Evolutionary conservation across 2,888 invertebrate genomes (phyloP), one percentile per base, ranked within the genome.

Genomic region (Phalangium opilio): DNA sequence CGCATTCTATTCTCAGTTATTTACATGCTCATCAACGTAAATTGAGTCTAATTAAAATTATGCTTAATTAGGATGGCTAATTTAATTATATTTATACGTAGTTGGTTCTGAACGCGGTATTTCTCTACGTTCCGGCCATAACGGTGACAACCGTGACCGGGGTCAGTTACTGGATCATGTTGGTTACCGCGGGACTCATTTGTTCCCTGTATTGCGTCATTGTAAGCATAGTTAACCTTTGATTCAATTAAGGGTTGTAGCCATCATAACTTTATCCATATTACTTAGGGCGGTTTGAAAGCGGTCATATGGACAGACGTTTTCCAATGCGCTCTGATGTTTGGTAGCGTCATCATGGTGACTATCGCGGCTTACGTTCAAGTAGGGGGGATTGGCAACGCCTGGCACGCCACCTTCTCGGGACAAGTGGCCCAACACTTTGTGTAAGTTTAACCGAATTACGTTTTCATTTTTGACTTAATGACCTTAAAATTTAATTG

Each of bases 41-140:
- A 27, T 27, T 27, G 8, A 4, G 27, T 27, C 8, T 27, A 7
- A 27, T 27, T 27, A 27, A 27, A n/a, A n/a, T n/a, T n/a, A n/a
- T n/a, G n/a, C n/a, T n/a, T n/a, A n/a, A n/a, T n/a, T n/a, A n/a
- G n/a, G n/a, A n/a, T n/a, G n/a, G n/a, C n/a, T n/a, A n/a, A n/a
- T n/a, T n/a, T n/a, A n/a, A n/a, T n/a, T n/a, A n/a, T n/a, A n/a
- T n/a, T n/a, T n/a, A n/a, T 27, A 7, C 8, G 4, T 8, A 27
- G 27, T 8, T 27, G 5, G 27, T 27, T 27, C 8, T 27, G 27
- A 27, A 27, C 8, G 27, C 90, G 1, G 83, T 93, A 58, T 93
- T 90, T 14, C 68, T 95, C 8, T 93, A 85, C 65, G 91, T 91
- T 0, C 93, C 93, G 2, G 83, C 93, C 1, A 71, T 93, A 55